phyloP scores from a whole-genome alignment of 2,113 vertebrate genomes.

The Melanerpes formicivorus region DNA sequence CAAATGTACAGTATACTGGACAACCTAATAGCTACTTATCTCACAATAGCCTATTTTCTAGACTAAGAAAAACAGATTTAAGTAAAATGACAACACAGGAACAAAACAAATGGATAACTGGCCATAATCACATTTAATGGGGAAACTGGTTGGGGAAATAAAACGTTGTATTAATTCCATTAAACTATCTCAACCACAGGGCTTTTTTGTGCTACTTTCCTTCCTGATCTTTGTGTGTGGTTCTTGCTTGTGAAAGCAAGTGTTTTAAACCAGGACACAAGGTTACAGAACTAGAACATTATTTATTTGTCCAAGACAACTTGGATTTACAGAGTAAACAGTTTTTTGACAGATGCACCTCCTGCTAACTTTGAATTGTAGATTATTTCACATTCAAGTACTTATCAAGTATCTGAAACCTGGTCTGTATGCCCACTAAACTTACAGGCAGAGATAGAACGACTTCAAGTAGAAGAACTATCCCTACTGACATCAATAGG shows the following conservation, averaged over 20 bases:
- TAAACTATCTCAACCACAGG: too few relatives aligned
- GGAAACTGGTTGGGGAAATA: neutral
- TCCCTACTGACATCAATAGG: neutral
- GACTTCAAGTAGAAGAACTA: neutral
- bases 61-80: neutral
- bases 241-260: too few relatives aligned
- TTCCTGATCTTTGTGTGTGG: too few relatives aligned
- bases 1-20: too few relatives aligned
- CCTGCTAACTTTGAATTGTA: neutral
- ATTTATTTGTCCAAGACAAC: neutral
- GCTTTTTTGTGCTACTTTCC: too few relatives aligned
- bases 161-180: too few relatives aligned
- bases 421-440: neutral
- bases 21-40: too few relatives aligned
- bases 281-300: neutral
- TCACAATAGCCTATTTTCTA: too few relatives aligned
- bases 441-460: neutral
- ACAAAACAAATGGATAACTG: neutral
- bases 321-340: neutral
- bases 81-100: neutral
- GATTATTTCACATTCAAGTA: neutral
- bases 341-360: neutral
- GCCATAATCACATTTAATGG: neutral
- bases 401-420: neutral
- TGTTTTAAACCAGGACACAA: neutral